Evolutionary conservation across 2,113 vertebrate genomes (phyloP).

Genomic region (Phainopepla nitens): DNA sequence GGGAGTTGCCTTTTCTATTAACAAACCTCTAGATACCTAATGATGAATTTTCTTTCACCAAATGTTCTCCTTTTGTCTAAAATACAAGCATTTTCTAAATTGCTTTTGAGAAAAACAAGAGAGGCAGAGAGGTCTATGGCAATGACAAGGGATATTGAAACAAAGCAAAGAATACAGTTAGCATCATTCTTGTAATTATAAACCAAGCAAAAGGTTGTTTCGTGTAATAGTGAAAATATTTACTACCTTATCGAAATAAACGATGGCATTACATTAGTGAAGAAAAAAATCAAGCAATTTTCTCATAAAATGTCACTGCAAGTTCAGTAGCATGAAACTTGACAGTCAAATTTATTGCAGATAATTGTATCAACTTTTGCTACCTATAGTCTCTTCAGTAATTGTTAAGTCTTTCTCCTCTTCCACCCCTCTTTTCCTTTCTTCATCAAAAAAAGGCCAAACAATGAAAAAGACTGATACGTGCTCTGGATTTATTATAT

Average conservation of each 20-base stretch:
- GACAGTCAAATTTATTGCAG: constrained; percentile 59
- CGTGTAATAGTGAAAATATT: constrained; percentile 72
- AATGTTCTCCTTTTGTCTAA: constrained; percentile 98
- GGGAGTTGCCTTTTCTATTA: constrained; percentile 99
- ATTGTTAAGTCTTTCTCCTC: not conserved
- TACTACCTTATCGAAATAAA: constrained; percentile 69
- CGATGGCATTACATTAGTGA: constrained; percentile 61
- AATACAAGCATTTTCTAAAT: constrained; percentile 99
- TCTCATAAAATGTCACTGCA: constrained; percentile 60
- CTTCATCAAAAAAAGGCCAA: not conserved
- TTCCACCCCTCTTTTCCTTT: not conserved
- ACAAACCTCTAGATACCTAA: constrained; percentile 99
- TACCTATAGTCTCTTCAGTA: constrained; percentile 27
- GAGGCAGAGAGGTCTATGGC: constrained; percentile 83
- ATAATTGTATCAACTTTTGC: constrained; percentile 56
- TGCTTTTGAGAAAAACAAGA: constrained; percentile 94
- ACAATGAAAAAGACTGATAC: not conserved
- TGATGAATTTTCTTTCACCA: constrained; percentile 99
- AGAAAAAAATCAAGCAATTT: constrained; percentile 58
- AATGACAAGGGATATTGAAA: constrained; percentile 82
- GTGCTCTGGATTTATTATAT: not conserved
- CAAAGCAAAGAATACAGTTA: constrained; percentile 88
- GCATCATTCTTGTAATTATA: constrained; percentile 88
- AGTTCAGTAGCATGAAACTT: constrained; percentile 51
- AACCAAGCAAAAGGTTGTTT: constrained; percentile 80